Percentiles rank a stretch among this genome's conserved stretches.
These are phyloP conservation scores for Mystacides longicornis DNA, from an alignment of 2,888 invertebrate genomes.

Conservation along the genomic window DNA sequence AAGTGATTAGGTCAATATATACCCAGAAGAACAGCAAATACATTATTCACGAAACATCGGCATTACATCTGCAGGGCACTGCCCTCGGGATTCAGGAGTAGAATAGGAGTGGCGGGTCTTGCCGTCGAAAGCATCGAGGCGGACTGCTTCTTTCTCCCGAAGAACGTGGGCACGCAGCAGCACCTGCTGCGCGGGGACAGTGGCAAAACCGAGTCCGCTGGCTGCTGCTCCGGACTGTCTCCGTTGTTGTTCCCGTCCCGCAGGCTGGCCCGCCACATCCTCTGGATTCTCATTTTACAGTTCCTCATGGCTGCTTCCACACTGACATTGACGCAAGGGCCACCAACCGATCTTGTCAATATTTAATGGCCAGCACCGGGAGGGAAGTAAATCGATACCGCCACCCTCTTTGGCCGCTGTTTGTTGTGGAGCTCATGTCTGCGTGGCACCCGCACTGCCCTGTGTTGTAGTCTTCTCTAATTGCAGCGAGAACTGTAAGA, in stretches of 20 bases:
- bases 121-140: slow-evolving; percentile 3
- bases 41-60: too few species aligned
- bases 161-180: slow-evolving; percentile 34
- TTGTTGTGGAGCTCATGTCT: too few species aligned
- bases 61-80: too few species aligned
- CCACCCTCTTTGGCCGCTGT: too few species aligned
- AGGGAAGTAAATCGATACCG: too few species aligned
- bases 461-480: too few species aligned
- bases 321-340: too few species aligned
- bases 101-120: slow-evolving; percentile 16
- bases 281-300: slow-evolving; percentile 7
- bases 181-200: slow-evolving; percentile 18
- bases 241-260: slow-evolving; percentile 22
- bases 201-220: slow-evolving; percentile 13
- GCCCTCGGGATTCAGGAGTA: slow-evolving; percentile 2
- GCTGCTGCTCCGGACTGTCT: slow-evolving; percentile 16
- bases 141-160: slow-evolving; percentile 30
- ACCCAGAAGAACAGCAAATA: not conserved
- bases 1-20: not conserved
- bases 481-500: too few species aligned
- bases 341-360: too few species aligned
- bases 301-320: too few species aligned
- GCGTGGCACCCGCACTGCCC: too few species aligned
- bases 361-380: too few species aligned
- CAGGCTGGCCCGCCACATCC: slow-evolving; percentile 3